These are phyloP conservation scores for Scelioninae gen. 1 DNA, from an alignment of 2,888 invertebrate genomes.

Conservation along the genomic window DNA sequence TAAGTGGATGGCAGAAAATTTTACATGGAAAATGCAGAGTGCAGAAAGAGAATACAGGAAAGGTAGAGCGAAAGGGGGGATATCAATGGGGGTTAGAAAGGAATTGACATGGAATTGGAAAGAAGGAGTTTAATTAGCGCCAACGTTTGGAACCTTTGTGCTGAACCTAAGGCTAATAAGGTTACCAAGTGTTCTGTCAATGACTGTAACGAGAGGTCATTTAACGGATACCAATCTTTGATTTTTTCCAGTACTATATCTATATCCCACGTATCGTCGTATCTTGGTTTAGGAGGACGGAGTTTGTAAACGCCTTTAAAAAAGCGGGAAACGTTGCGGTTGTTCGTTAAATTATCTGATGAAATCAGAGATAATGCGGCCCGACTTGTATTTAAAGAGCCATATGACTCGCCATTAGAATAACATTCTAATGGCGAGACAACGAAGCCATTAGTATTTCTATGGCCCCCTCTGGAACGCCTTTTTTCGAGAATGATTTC, in stretches of 20 bases:
- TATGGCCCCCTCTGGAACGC: background rate
- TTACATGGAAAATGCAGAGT: background rate
- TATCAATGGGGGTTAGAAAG: background rate
- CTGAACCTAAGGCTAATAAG: too few species aligned
- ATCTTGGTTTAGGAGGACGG: slow-evolving; percentile 40
- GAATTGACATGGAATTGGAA: background rate
- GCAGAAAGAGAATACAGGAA: background rate
- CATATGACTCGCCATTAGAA: background rate
- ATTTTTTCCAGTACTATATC: background rate
- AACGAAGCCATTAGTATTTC: background rate
- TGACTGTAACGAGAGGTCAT: too few species aligned
- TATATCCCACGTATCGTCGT: background rate
- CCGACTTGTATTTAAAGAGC: background rate
- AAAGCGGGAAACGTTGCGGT: slow-evolving; percentile 6
- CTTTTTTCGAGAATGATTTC: background rate
- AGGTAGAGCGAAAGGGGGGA: background rate
- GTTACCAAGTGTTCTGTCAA: too few species aligned
- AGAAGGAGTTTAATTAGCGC: background rate
- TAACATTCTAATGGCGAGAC: background rate
- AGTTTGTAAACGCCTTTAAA: slow-evolving; percentile 41
- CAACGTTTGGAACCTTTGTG: too few species aligned
- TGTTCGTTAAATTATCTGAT: background rate
- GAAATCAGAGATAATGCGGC: background rate
- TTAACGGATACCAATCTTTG: too few species aligned
- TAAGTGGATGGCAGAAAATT: background rate